Evolutionary conservation across 1,140 invertebrate species (phyloP).

Genomic region (Chymomyza costata): DNA sequence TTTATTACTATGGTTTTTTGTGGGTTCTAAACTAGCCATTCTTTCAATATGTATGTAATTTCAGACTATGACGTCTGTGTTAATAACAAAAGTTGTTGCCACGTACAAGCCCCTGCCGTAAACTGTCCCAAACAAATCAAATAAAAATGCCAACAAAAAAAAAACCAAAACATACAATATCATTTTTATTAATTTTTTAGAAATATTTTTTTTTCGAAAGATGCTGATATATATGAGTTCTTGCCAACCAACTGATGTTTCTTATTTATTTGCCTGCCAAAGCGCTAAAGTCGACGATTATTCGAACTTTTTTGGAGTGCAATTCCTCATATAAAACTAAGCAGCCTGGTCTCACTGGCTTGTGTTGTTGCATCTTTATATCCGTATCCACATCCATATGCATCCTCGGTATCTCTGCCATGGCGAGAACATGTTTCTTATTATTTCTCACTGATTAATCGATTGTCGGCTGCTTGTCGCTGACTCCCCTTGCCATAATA

Average conservation of each 20-base stretch:
- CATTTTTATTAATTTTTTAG: conserved; percentile 39
- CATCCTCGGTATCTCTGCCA: not conserved
- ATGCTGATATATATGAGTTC: conserved; percentile 26
- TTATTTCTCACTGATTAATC: conserved; percentile 71
- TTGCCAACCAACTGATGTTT: conserved; percentile 30
- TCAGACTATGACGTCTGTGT: no score
- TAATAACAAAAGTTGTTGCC: no score
- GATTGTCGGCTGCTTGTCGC: conserved; percentile 70
- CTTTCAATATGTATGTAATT: no score
- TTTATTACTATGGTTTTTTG: no score
- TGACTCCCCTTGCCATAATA: conserved; percentile 60
- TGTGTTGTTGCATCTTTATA: conserved; percentile 39
- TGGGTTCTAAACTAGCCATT: no score
- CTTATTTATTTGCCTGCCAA: conserved; percentile 57
- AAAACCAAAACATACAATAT: no score
- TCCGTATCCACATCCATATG: not conserved
- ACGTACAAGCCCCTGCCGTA: no score
- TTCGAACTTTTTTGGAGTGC: conserved; percentile 26
- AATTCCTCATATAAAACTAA: conserved; percentile 65
- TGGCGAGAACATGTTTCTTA: conserved; percentile 57
- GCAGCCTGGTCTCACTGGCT: conserved; percentile 19
- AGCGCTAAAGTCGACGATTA: conserved; percentile 56
- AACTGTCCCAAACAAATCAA: no score
- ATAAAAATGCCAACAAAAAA: no score
- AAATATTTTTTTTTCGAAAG: conserved; percentile 11